Evolutionary conservation across 2,113 vertebrate species (phyloP).

Genomic region (Ranitomeya imitator): DNA sequence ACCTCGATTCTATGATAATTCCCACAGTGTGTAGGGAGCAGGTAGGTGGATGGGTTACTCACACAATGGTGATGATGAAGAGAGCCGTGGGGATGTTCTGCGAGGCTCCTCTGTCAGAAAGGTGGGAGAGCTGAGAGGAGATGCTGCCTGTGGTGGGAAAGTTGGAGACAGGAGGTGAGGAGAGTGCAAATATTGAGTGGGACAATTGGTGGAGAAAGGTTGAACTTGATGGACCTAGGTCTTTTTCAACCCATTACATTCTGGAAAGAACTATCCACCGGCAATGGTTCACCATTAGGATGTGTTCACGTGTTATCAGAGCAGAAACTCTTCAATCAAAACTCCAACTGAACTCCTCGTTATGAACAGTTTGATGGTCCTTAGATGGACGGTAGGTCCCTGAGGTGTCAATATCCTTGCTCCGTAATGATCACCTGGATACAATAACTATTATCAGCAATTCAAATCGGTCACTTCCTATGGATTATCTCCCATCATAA

Average conservation of each 20-base stretch:
- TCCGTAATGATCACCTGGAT: not conserved
- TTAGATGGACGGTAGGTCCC: too few species aligned
- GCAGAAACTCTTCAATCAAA: too few species aligned
- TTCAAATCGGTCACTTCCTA: not conserved
- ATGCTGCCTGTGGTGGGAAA: slow-evolving; percentile 63
- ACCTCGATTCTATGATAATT: not conserved
- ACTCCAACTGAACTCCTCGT: too few species aligned
- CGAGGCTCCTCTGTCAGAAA: slow-evolving; percentile 63
- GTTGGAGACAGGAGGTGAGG: not conserved
- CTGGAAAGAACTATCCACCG: not conserved
- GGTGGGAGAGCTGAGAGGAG: slow-evolving; percentile 63
- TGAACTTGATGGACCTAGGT: too few species aligned
- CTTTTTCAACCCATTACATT: too few species aligned
- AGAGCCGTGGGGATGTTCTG: slow-evolving; percentile 78
- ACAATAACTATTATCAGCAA: slow-evolving; percentile 4
- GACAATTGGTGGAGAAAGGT: too few species aligned
- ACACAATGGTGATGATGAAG: slow-evolving; percentile 89
- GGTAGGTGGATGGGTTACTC: slow-evolving; percentile 63
- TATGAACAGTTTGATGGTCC: too few species aligned
- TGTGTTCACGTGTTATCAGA: too few species aligned
- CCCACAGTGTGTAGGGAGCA: not conserved
- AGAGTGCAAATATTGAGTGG: not conserved
- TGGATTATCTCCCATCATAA: not conserved
- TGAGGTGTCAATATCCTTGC: not conserved
- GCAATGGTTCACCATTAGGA: not conserved